Evolutionary conservation across 2,888 invertebrate genomes (phyloP).

Genomic region (Apoda limacodes): DNA sequence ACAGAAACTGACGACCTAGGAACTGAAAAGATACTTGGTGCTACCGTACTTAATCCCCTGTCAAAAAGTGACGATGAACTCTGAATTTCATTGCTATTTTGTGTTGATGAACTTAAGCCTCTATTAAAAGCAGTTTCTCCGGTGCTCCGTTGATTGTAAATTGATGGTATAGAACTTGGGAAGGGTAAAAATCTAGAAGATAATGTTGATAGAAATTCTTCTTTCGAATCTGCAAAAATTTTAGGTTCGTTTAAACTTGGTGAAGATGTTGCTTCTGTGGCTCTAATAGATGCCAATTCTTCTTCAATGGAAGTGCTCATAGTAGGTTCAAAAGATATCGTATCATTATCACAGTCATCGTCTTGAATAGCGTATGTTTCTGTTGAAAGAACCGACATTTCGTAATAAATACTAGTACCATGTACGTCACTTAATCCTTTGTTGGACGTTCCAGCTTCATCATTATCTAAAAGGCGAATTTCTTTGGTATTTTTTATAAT

Average conservation of each 20-base stretch:
- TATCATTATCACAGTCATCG: slow-evolving; percentile 55
- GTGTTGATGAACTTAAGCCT: no score
- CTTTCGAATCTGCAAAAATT: background rate
- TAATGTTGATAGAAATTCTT: background rate
- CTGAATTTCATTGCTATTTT: no score
- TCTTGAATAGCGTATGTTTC: slow-evolving; percentile 53
- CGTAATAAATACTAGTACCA: slow-evolving; percentile 64
- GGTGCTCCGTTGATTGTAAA: slow-evolving; percentile 25
- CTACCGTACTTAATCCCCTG: no score
- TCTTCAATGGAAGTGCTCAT: slow-evolving; percentile 37
- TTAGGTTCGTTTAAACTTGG: background rate
- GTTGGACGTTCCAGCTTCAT: slow-evolving; percentile 44
- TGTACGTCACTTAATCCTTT: slow-evolving; percentile 58
- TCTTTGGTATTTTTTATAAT: slow-evolving; percentile 68
- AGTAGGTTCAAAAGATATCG: slow-evolving; percentile 35
- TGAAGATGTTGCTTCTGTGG: slow-evolving; percentile 26
- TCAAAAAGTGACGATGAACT: no score
- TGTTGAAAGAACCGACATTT: slow-evolving; percentile 60
- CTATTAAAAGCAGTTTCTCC: no score
- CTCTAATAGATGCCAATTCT: slow-evolving; percentile 33
- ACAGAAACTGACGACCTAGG: no score
- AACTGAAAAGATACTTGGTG: no score
- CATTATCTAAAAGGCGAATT: slow-evolving; percentile 54
- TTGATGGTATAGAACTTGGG: slow-evolving; percentile 10
- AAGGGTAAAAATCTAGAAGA: background rate